Conservation (phyloP, 2,113 vertebrate genomes). For the Dermatemys mawii region DNA sequence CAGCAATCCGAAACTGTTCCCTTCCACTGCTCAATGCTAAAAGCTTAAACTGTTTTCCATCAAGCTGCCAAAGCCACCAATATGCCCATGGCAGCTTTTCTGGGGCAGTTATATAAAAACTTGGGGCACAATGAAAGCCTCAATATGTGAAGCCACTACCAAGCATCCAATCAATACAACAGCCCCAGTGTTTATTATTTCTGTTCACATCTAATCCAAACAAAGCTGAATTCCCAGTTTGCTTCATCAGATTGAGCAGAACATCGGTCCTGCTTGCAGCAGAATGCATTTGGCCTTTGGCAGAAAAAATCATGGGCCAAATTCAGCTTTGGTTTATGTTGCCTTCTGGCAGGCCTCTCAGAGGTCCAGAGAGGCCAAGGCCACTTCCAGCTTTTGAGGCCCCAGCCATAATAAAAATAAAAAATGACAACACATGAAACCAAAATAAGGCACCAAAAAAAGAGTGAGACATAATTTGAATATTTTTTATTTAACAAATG, state of each 20-base stretch:
- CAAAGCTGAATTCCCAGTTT: not conserved
- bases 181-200: not conserved
- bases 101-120: slow-evolving; percentile 15
- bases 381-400: too few relatives aligned
- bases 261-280: not conserved
- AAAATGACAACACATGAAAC: too few relatives aligned
- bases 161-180: not conserved
- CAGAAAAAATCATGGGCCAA: not conserved
- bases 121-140: too few relatives aligned
- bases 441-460: too few relatives aligned
- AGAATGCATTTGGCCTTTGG: not conserved
- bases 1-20: not conserved
- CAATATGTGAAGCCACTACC: not conserved
- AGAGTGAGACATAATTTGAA: too few relatives aligned
- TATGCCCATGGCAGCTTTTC: not conserved
- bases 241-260: not conserved
- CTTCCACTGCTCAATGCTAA: not conserved
- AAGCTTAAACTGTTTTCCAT: not conserved
- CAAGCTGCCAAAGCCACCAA: not conserved
- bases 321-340: not conserved
- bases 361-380: too few relatives aligned
- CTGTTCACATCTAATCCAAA: not conserved
- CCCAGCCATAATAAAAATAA: too few relatives aligned
- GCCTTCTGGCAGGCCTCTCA: not conserved
- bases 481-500: too few relatives aligned